These are phyloP conservation scores for Philopotamus ludificatus DNA, from an alignment of 1,140 invertebrate genomes.

Conservation along the genomic window DNA sequence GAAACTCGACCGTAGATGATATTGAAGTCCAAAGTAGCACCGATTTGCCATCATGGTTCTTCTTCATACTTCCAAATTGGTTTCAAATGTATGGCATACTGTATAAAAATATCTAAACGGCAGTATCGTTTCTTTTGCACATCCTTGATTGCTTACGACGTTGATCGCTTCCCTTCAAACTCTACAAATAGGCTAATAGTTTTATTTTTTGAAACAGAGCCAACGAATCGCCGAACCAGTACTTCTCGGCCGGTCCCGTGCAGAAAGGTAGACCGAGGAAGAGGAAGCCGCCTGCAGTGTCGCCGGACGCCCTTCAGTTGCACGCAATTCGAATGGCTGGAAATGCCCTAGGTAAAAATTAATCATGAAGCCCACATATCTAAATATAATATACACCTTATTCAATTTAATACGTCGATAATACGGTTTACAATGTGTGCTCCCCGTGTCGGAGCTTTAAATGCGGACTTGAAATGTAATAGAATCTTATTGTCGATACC, in stretches of 20 bases:
- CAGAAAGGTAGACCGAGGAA: slow-evolving; percentile 85
- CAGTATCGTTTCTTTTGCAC: not conserved
- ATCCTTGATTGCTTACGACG: not conserved
- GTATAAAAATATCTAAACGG: not conserved
- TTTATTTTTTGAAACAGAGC: slow-evolving; percentile 28
- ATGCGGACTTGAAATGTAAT: too few relatives aligned
- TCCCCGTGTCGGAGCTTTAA: too few relatives aligned
- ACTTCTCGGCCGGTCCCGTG: slow-evolving; percentile 57
- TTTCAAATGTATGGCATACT: too few relatives aligned
- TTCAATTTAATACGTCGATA: too few relatives aligned
- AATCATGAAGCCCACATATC: too few relatives aligned
- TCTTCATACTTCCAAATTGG: too few relatives aligned
- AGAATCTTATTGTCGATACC: too few relatives aligned
- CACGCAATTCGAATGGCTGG: slow-evolving; percentile 69
- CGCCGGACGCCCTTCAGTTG: slow-evolving; percentile 63
- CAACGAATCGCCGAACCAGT: slow-evolving; percentile 61
- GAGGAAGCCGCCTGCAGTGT: slow-evolving; percentile 63
- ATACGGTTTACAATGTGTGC: too few relatives aligned
- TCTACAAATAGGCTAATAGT: not conserved
- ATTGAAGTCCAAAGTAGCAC: too few relatives aligned
- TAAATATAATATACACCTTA: too few relatives aligned
- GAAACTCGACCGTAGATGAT: too few relatives aligned
- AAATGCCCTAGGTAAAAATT: slow-evolving; percentile 68
- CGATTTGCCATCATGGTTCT: too few relatives aligned
- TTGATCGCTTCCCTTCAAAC: not conserved